Evolutionary conservation across 2,797 vertebrate genomes (phyloP).

Genomic region (Orestias chungarensis): DNA sequence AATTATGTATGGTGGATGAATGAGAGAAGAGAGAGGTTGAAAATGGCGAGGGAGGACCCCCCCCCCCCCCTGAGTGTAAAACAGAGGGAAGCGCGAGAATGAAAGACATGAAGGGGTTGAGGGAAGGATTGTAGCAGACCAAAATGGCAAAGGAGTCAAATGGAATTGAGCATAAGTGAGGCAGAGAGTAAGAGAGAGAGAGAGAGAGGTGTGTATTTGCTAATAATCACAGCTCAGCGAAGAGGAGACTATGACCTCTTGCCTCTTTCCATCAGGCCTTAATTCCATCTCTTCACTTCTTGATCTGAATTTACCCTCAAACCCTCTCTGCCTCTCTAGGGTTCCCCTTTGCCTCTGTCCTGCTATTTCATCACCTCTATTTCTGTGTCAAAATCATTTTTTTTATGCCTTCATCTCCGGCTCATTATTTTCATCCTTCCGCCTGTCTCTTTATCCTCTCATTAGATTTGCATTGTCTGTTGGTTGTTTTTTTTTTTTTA

Average conservation of each 20-base stretch:
- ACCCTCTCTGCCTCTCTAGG: constrained; percentile 35
- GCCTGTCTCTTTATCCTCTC: constrained; percentile 5
- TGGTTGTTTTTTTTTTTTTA: constrained; percentile 4
- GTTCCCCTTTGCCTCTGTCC: constrained; percentile 55
- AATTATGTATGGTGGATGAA: constrained; percentile 70
- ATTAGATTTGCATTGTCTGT: constrained; percentile 20
- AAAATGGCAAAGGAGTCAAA: constrained; percentile 20
- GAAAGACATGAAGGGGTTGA: constrained; percentile 28
- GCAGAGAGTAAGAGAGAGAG: background rate
- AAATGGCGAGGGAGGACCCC: constrained; percentile 23
- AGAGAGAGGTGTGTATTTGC: constrained; percentile 30
- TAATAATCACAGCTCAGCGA: constrained; percentile 51
- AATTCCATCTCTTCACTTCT: constrained; percentile 53
- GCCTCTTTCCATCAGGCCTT: constrained; percentile 48
- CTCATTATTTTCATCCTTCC: constrained; percentile 23
- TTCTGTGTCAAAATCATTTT: constrained; percentile 14
- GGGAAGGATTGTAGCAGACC: constrained; percentile 30
- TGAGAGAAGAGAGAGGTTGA: constrained; percentile 30
- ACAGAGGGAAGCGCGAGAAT: constrained; percentile 33
- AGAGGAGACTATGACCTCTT: constrained; percentile 46
- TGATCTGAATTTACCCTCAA: constrained; percentile 51
- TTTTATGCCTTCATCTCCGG: constrained; percentile 19
- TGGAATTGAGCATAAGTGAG: constrained; percentile 8
- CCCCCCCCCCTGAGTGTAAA: constrained; percentile 23
- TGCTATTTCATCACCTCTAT: constrained; percentile 59